Evolutionary conservation across 92 coral and sea anemone genomes (phyloP), one percentile per base, ranked within the genome.

Genomic region (Diadumene lineata): DNA sequence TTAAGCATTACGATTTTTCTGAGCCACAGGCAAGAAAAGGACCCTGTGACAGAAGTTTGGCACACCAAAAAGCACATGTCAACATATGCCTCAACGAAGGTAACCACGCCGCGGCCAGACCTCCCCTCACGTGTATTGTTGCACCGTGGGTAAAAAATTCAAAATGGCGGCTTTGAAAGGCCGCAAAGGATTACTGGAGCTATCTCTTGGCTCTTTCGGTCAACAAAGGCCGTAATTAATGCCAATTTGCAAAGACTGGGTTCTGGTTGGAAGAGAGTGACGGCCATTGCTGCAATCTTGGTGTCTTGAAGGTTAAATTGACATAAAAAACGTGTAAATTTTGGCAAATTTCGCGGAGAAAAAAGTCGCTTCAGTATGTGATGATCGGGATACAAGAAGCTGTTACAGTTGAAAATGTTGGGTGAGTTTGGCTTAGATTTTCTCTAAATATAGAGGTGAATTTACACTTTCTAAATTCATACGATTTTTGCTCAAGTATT

Each of bases 1-100:
- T 82, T 65, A 78, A 48, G 28, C 66, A 74, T 43, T 64, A 78
- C 50, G 84, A 84, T 63, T 78, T 77, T 18, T 84, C 84, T n/a
- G n/a, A n/a, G n/a, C n/a, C n/a, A n/a, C n/a, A n/a, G n/a, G n/a
- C n/a, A n/a, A n/a, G n/a, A n/a, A n/a, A n/a, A n/a, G n/a, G n/a
- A n/a, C n/a, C n/a, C n/a, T n/a, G n/a, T n/a, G n/a, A n/a, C n/a
- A n/a, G n/a, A n/a, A n/a, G n/a, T n/a, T n/a, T n/a, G n/a, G n/a
- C n/a, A n/a, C n/a, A n/a, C n/a, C n/a, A n/a, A n/a, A n/a, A n/a
- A n/a, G n/a, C n/a, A n/a, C n/a, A n/a, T n/a, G n/a, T n/a, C n/a
- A n/a, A n/a, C n/a, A n/a, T n/a, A n/a, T n/a, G n/a, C n/a, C n/a
- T n/a, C n/a, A n/a, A n/a, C n/a, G n/a, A n/a, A n/a, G n/a, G n/a